Evolutionary conservation across 2,113 vertebrate species (phyloP).

Genomic region (Pelobates fuscus): DNA sequence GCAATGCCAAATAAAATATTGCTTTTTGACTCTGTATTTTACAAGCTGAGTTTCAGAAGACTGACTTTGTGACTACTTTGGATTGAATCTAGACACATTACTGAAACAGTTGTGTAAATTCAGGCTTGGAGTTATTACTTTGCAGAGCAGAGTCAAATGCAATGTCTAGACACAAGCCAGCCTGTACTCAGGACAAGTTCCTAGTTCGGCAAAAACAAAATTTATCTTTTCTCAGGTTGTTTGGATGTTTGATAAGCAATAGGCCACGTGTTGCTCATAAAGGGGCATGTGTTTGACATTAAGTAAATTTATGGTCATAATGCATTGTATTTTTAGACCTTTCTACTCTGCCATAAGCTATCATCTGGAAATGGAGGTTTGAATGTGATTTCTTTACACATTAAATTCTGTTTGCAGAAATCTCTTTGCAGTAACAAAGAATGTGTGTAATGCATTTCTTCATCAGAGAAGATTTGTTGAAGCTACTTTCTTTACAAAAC

Average conservation of each 20-base stretch:
- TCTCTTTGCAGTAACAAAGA: background rate
- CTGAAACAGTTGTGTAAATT: constrained; percentile 24
- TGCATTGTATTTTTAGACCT: constrained; percentile 43
- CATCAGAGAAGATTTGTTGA: background rate
- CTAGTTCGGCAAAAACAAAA: constrained; percentile 46
- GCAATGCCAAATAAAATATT: background rate
- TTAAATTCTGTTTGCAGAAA: background rate
- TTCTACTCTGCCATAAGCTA: constrained; percentile 24
- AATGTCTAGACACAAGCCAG: constrained; percentile 46
- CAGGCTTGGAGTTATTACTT: constrained; percentile 23
- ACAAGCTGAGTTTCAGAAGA: background rate
- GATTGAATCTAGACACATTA: constrained; percentile 3
- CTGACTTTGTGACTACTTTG: background rate
- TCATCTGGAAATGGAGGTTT: constrained; percentile 1
- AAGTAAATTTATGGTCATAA: constrained; percentile 39
- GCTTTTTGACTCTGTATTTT: background rate
- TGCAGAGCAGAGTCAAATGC: constrained; percentile 31
- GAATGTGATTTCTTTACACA: background rate
- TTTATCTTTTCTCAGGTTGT: constrained; percentile 45
- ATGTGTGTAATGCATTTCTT: background rate
- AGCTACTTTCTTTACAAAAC: background rate
- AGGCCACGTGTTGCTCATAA: constrained; percentile 48
- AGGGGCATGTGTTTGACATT: constrained; percentile 45
- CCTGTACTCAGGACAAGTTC: constrained; percentile 36
- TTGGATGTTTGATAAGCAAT: constrained; percentile 50